Conservation (phyloP, 2,113 vertebrate genomes). For the Aplodontia rufa region DNA sequence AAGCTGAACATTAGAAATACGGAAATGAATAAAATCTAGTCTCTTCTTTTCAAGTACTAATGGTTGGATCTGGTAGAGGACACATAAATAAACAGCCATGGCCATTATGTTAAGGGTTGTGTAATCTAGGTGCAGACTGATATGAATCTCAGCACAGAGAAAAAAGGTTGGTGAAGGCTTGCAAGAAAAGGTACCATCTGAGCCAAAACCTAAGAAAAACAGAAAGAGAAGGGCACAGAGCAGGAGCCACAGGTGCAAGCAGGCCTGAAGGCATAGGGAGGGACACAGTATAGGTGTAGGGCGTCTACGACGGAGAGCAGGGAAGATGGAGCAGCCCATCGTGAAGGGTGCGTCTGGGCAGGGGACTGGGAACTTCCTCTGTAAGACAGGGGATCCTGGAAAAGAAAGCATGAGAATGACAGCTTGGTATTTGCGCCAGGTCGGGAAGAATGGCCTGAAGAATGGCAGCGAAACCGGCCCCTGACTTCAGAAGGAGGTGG, state of each 20-base stretch:
- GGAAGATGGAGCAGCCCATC: neutral
- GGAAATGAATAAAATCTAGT: neutral
- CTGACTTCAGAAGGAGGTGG: neutral
- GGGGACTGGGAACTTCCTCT: neutral
- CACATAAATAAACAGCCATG: neutral
- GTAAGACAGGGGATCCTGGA: neutral
- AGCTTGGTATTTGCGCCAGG: neutral
- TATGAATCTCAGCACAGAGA: neutral
- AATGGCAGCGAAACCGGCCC: neutral
- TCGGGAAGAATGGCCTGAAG: neutral
- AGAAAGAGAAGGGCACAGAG: neutral
- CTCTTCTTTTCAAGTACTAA: neutral
- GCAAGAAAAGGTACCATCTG: neutral
- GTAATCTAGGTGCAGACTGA: neutral
- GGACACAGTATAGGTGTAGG: too few relatives aligned
- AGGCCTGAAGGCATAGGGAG: fast-evolving
- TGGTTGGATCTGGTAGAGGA: neutral
- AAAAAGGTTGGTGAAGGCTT: neutral
- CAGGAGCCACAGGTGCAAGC: neutral
- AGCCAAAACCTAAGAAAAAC: neutral
- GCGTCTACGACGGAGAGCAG: neutral
- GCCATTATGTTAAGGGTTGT: neutral
- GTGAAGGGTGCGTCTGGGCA: neutral
- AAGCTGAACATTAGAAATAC: neutral
- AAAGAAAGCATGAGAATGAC: neutral